A percentile compares a stretch with the other conserved stretches of the same genome.
These are phyloP conservation scores for Calcarius ornatus DNA, from an alignment of 2,113 vertebrate species.

Conservation along the genomic window DNA sequence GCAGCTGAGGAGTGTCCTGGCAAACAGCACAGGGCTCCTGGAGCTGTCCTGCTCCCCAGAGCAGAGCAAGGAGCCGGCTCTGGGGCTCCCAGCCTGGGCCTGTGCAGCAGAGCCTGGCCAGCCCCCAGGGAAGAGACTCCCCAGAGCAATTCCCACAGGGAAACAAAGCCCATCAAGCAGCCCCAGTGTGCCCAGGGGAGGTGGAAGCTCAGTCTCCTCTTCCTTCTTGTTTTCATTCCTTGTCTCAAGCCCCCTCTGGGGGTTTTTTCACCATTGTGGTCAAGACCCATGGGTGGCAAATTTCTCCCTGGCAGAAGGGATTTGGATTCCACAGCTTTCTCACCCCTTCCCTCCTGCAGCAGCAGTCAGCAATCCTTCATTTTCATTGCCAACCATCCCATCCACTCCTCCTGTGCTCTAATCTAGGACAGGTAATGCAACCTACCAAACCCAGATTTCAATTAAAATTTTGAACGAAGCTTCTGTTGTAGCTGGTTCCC, in stretches of 20 bases:
- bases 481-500: background rate
- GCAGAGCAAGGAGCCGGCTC: rapidly evolving
- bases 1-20: rapidly evolving
- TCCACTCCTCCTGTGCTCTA: background rate
- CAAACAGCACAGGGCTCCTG: rapidly evolving
- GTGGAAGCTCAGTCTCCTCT: background rate
- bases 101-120: background rate
- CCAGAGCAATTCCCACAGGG: background rate
- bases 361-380: background rate
- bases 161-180: background rate
- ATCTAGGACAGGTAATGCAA: background rate
- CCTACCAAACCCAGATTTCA: background rate
- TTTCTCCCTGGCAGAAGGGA: background rate
- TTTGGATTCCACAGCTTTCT: background rate
- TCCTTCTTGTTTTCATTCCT: background rate
- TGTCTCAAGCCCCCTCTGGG: background rate
- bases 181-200: background rate
- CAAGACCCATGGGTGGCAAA: background rate
- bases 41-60: background rate
- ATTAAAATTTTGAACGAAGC: background rate
- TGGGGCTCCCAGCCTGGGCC: background rate
- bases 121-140: background rate
- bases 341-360: background rate
- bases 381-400: background rate
- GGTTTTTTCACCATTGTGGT: rapidly evolving